phyloP scores from a whole-genome alignment of 2,113 vertebrate species.

The Xiphophorus hellerii region DNA sequence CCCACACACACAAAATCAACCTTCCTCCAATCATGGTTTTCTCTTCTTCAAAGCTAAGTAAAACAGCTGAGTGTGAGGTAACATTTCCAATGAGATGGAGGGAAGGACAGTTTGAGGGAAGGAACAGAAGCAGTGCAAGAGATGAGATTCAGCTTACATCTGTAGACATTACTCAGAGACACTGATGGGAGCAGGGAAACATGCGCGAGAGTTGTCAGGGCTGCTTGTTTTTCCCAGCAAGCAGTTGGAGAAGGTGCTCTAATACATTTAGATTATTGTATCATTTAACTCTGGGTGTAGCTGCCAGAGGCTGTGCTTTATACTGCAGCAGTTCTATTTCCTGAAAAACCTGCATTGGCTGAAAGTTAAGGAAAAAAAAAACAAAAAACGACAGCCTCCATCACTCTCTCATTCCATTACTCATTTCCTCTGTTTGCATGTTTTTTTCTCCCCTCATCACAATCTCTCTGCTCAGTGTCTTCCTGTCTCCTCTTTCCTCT shows the following conservation, averaged over 20 bases:
- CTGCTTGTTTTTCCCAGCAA: constrained; percentile 20
- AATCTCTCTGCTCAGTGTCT: constrained; percentile 31
- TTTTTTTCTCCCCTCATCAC: constrained; percentile 10
- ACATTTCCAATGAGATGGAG: constrained; percentile 35
- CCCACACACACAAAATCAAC: neutral
- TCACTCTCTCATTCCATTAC: constrained; percentile 56
- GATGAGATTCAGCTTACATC: constrained; percentile 52
- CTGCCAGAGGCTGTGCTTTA: constrained; percentile 46
- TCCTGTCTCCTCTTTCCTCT: constrained; percentile 45
- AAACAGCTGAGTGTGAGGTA: constrained; percentile 42
- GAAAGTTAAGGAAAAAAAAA: constrained; percentile 21
- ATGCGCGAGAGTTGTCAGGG: constrained; percentile 35
- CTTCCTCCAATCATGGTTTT: neutral
- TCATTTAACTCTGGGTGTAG: constrained; percentile 37
- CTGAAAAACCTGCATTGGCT: constrained; percentile 32
- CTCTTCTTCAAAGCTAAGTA: constrained; percentile 38
- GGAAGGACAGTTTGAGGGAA: constrained; percentile 7
- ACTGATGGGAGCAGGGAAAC: constrained; percentile 27
- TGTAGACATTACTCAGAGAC: constrained; percentile 43
- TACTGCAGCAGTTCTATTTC: constrained; percentile 30
- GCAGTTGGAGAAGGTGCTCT: neutral
- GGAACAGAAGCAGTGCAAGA: constrained; percentile 16
- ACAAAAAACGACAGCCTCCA: constrained; percentile 12
- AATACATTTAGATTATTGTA: constrained; percentile 15
- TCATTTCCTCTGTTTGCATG: constrained; percentile 54